A percentile compares a stretch with the other conserved stretches of the same genome.
These are phyloP conservation scores for Trimorus sp. DNA, from an alignment of 2,888 invertebrate genomes.

Conservation along the genomic window DNA sequence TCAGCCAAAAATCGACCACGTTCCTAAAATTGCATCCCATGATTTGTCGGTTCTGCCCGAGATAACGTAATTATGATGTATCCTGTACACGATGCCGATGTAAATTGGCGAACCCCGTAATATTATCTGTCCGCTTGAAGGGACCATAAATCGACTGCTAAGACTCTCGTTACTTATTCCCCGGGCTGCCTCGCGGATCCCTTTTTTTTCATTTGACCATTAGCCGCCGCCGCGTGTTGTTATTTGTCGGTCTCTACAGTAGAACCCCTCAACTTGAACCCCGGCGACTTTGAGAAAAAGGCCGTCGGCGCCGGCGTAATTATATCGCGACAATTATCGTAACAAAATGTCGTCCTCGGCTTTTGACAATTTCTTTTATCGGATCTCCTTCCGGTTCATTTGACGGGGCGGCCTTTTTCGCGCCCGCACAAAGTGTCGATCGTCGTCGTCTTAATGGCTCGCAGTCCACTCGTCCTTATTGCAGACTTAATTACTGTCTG, in stretches of 20 bases:
- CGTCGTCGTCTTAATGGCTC: constrained; percentile 79
- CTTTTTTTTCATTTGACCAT: too few species aligned
- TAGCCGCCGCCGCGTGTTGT: too few species aligned
- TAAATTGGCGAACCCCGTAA: constrained; percentile 32
- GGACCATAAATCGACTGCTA: constrained; percentile 52
- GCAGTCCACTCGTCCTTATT: constrained; percentile 80
- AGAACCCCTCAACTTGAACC: too few species aligned
- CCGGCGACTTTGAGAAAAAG: too few species aligned
- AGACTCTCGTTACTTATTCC: constrained; percentile 40
- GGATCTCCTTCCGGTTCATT: constrained; percentile 79
- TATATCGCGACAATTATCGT: constrained; percentile 77
- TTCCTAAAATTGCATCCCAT: too few species aligned
- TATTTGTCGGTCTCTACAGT: too few species aligned
- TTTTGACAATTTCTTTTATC: constrained; percentile 80
- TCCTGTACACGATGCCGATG: constrained; percentile 6
- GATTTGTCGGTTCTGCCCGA: too few species aligned
- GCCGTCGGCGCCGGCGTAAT: constrained; percentile 68
- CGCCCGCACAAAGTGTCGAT: constrained; percentile 79
- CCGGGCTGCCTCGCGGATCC: too few species aligned
- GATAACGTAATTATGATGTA: too few species aligned
- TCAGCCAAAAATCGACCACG: too few species aligned
- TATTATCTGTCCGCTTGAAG: constrained; percentile 52
- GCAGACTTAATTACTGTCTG: constrained; percentile 81
- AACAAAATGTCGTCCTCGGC: constrained; percentile 70
- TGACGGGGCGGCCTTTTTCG: constrained; percentile 78